Conservation (phyloP, 2,888 invertebrate species). For the Mythimna impura region DNA sequence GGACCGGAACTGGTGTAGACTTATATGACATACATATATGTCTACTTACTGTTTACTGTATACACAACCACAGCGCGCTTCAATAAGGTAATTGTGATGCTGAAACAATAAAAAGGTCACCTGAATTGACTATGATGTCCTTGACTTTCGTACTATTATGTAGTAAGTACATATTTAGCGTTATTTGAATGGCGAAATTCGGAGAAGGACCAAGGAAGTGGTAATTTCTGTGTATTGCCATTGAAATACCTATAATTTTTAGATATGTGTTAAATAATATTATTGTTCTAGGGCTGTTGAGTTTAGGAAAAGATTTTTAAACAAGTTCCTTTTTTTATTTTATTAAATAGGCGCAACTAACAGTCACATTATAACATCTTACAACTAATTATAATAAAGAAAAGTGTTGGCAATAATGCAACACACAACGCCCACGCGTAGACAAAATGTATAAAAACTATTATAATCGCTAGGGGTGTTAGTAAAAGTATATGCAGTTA, state of each 20-base stretch:
- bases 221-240: neutral
- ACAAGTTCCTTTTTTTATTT: neutral
- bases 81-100: slow-evolving; percentile 9
- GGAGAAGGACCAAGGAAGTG: neutral
- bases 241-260: neutral
- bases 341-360: no score
- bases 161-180: neutral
- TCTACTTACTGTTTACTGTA: neutral
- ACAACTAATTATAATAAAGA: no score
- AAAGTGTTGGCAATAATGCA: no score
- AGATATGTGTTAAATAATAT: neutral
- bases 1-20: slow-evolving; percentile 30
- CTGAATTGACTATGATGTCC: slow-evolving; percentile 4
- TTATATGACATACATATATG: slow-evolving; percentile 13
- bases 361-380: no score
- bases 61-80: neutral
- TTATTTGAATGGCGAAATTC: neutral
- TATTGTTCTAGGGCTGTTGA: neutral
- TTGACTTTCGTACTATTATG: neutral
- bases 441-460: no score
- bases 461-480: no score
- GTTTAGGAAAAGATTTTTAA: neutral
- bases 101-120: slow-evolving; percentile 30
- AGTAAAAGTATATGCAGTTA: no score
- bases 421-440: no score